phyloP scores from a whole-genome alignment of 2,888 invertebrate species.

The Orchesellides sinensis region DNA sequence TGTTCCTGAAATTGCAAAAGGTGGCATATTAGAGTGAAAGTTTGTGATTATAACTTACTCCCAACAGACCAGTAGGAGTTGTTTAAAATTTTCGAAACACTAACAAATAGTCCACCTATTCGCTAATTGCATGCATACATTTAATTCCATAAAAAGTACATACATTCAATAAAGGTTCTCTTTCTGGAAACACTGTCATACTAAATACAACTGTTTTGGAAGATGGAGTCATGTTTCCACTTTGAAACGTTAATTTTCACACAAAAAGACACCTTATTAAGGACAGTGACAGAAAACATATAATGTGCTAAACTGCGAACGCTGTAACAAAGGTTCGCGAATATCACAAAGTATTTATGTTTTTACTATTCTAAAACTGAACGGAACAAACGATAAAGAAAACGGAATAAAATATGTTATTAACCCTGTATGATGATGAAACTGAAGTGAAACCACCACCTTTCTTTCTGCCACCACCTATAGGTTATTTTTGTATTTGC shows the following conservation, averaged over 20 bases:
- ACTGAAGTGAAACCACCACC: constrained; percentile 99
- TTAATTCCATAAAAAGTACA: too few species aligned
- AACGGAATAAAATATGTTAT: constrained; percentile 28
- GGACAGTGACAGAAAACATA: not conserved
- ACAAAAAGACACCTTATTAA: not conserved
- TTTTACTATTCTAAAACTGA: constrained; percentile 1
- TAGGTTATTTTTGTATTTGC: not conserved
- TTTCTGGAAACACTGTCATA: too few species aligned
- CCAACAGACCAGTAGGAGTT: too few species aligned
- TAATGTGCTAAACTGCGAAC: not conserved
- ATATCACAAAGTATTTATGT: not conserved
- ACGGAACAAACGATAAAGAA: constrained; percentile 12
- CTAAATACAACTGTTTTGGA: too few species aligned
- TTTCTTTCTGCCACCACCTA: constrained; percentile 93
- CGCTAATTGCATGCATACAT: too few species aligned
- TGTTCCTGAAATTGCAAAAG: constrained; percentile 85
- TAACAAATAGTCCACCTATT: too few species aligned
- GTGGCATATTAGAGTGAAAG: too few species aligned
- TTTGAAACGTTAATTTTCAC: not conserved
- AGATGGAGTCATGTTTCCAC: not conserved
- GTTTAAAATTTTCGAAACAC: too few species aligned
- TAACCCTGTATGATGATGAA: constrained; percentile 96
- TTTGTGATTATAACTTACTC: too few species aligned
- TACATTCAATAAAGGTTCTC: too few species aligned
- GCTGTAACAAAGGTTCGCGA: not conserved